Evolutionary conservation across 1,140 invertebrate genomes (phyloP).

Genomic region (Zeugodacus cucurbitae): DNA sequence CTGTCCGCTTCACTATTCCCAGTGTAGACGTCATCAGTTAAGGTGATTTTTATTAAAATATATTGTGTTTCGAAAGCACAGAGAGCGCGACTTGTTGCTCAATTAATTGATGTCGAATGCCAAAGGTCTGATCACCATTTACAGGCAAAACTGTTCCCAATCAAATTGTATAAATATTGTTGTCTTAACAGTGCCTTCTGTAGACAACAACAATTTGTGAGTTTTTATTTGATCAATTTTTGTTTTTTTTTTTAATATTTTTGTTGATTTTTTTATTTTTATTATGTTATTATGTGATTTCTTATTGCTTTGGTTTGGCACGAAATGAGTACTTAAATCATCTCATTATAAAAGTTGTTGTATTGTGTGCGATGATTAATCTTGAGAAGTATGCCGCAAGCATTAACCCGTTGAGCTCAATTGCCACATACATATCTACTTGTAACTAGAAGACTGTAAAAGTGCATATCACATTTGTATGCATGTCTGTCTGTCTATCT

Average conservation of each 20-base stretch:
- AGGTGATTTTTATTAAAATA: conserved; percentile 5
- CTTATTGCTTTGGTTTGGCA: not conserved
- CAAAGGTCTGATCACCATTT: conserved; percentile 9
- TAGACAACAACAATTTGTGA: not conserved
- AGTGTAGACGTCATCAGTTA: not conserved
- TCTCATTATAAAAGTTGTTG: not conserved
- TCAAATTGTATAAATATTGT: not conserved
- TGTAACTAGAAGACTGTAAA: not conserved
- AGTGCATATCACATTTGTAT: not conserved
- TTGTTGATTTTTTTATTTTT: too few species aligned
- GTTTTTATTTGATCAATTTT: not conserved
- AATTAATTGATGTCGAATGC: conserved; percentile 8
- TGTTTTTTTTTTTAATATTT: not conserved
- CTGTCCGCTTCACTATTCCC: not conserved
- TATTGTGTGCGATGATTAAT: not conserved
- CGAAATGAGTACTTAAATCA: not conserved
- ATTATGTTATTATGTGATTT: too few species aligned
- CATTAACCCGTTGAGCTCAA: not conserved
- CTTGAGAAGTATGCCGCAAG: not conserved
- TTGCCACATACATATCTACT: not conserved
- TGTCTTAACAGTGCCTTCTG: not conserved
- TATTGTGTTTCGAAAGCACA: not conserved
- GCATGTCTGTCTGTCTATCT: not conserved
- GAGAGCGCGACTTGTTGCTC: conserved; percentile 2
- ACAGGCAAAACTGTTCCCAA: not conserved